phyloP scores from a whole-genome alignment of 2,797 vertebrate species.

The Dipus sagitta region DNA sequence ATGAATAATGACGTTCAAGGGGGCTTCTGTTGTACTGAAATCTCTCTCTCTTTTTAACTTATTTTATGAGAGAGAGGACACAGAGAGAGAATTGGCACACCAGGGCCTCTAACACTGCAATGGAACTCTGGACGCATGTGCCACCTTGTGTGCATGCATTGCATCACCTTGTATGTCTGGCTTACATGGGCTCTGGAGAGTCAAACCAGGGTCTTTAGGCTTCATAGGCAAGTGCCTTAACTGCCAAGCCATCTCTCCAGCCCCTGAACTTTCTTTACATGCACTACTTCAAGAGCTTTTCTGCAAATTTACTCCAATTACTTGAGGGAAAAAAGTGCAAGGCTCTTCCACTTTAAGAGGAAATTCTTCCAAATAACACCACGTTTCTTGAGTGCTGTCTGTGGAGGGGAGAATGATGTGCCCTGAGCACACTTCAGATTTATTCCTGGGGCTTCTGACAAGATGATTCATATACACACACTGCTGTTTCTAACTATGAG shows the following conservation, averaged over 20 bases:
- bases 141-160: too few relatives aligned
- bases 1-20: background rate
- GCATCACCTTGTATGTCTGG: too few relatives aligned
- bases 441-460: slow-evolving; percentile 67
- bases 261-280: background rate
- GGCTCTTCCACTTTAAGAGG: background rate
- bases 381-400: background rate
- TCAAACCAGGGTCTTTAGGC: too few relatives aligned
- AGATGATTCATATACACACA: slow-evolving; percentile 52
- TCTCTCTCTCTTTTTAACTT: too few relatives aligned
- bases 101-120: too few relatives aligned
- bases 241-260: too few relatives aligned
- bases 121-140: too few relatives aligned
- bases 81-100: too few relatives aligned
- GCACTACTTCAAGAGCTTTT: background rate
- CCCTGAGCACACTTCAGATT: slow-evolving; percentile 16
- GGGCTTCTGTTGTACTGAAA: background rate
- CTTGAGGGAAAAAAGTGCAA: background rate
- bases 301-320: slow-evolving; percentile 1
- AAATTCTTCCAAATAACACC: slow-evolving; percentile 14
- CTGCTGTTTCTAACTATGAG: slow-evolving; percentile 60
- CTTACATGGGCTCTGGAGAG: too few relatives aligned
- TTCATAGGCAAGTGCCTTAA: too few relatives aligned
- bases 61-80: too few relatives aligned
- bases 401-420: background rate